phyloP scores from a whole-genome alignment of 2,113 vertebrate species.

The Phaethon lepturus region DNA sequence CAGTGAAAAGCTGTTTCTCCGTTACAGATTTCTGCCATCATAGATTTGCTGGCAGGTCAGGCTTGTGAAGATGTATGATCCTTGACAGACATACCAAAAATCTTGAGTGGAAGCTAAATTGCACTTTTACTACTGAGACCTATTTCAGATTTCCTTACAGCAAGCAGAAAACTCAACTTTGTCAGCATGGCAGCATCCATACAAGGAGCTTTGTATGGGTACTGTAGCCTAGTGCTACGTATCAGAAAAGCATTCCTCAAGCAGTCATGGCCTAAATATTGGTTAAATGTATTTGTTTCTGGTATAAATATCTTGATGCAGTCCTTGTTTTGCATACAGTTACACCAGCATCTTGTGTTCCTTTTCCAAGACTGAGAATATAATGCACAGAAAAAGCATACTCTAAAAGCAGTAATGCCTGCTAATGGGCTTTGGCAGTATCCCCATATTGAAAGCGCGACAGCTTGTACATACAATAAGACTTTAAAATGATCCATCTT shows the following conservation, averaged over 20 bases:
- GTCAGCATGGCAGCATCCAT: neutral
- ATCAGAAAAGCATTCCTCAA: neutral
- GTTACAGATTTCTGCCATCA: neutral
- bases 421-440: neutral
- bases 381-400: neutral
- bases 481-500: neutral
- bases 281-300: neutral
- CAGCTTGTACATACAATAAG: neutral
- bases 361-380: neutral
- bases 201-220: neutral
- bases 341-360: neutral
- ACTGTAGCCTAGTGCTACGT: neutral
- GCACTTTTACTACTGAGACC: neutral
- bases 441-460: neutral
- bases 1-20: neutral
- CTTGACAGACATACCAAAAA: constrained; percentile 18
- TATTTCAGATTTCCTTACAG: neutral
- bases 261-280: neutral
- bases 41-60: constrained; percentile 19
- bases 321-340: neutral
- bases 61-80: neutral
- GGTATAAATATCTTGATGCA: neutral
- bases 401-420: neutral
- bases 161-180: neutral
- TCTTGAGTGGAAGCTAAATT: constrained; percentile 1